Conservation (phyloP, 2,113 vertebrate genomes). For the Erythrocercus mccallii region DNA sequence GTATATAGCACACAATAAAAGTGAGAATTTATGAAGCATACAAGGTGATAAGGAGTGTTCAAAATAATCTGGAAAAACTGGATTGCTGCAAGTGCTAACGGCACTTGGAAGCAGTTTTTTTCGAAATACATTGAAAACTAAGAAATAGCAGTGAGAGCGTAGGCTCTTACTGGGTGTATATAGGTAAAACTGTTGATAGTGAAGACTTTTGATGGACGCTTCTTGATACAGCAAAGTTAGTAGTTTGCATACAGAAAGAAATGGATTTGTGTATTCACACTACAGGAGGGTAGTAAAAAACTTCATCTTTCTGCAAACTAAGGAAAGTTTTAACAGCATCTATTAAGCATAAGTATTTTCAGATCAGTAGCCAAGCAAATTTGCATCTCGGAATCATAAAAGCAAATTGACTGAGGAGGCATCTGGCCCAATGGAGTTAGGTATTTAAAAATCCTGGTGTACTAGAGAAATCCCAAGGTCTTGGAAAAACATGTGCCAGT, state of each 20-base stretch:
- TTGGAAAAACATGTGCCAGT: not conserved
- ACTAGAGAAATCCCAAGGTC: not conserved
- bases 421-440: not conserved
- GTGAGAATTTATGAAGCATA: constrained; percentile 20
- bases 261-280: not conserved
- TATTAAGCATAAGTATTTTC: not conserved
- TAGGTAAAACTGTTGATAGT: not conserved
- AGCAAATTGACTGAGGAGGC: not conserved
- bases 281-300: not conserved
- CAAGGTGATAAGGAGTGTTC: not conserved
- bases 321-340: not conserved
- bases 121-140: not conserved
- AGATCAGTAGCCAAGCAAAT: not conserved
- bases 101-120: not conserved
- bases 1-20: constrained; percentile 1
- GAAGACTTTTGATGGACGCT: not conserved
- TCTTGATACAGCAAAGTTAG: not conserved
- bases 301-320: not conserved
- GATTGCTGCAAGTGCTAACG: not conserved
- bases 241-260: not conserved
- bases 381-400: not conserved
- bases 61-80: constrained; percentile 16
- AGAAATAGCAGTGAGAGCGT: not conserved
- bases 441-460: not conserved
- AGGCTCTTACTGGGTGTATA: not conserved